Percentiles rank a stretch among this genome's conserved stretches.
Evolutionary conservation across 2,888 invertebrate species (phyloP).

Genomic region (Protula sp.): DNA sequence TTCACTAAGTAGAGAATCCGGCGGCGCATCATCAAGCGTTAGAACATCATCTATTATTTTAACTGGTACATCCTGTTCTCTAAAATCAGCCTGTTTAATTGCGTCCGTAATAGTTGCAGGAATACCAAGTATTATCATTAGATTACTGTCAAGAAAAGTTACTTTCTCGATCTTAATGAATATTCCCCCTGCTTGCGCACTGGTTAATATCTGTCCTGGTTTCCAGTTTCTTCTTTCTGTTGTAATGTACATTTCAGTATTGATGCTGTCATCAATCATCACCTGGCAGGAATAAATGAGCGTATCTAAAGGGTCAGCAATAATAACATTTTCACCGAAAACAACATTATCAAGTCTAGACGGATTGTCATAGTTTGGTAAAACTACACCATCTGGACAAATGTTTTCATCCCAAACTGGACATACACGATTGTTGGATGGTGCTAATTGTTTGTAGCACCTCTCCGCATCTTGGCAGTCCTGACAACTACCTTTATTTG

Average conservation of each 20-base stretch:
- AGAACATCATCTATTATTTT: too few relatives aligned
- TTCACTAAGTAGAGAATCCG: too few relatives aligned
- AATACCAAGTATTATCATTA: too few relatives aligned
- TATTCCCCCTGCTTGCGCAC: background rate
- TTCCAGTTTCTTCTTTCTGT: too few relatives aligned
- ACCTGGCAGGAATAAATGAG: background rate
- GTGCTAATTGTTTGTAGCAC: background rate
- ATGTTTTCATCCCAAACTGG: constrained; percentile 1
- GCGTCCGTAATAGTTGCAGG: too few relatives aligned
- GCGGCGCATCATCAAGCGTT: too few relatives aligned
- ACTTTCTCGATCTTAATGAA: background rate
- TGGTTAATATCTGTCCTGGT: too few relatives aligned
- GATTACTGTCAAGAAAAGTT: too few relatives aligned
- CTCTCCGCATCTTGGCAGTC: background rate
- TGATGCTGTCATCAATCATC: too few relatives aligned
- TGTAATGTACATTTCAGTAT: background rate
- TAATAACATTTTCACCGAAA: background rate
- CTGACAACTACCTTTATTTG: background rate
- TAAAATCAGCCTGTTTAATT: too few relatives aligned
- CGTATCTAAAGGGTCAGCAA: background rate
- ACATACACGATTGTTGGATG: background rate
- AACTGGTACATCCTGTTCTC: too few relatives aligned
- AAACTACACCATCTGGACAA: background rate
- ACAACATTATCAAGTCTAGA: background rate
- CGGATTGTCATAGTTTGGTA: background rate